Evolutionary conservation across 1,140 invertebrate species (phyloP).

Genomic region (Spodoptera litura): DNA sequence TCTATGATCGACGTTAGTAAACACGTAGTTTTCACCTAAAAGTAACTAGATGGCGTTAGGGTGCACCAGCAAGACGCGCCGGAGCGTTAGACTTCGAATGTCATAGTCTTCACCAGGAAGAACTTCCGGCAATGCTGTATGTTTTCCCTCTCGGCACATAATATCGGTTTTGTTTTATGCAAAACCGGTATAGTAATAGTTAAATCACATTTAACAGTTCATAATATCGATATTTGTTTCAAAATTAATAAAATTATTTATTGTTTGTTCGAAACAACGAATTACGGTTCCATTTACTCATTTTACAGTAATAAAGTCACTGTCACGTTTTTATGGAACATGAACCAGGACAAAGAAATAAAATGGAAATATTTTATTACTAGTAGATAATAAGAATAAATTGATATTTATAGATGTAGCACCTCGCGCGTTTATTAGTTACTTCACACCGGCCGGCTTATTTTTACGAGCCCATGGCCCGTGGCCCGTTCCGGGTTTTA

Average conservation of each 20-base stretch:
- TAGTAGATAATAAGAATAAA: constrained; percentile 34
- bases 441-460: constrained; percentile 42
- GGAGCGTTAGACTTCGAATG: too few relatives aligned
- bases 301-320: constrained; percentile 16
- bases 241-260: constrained; percentile 11
- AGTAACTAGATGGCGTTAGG: too few relatives aligned
- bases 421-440: constrained; percentile 43
- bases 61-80: too few relatives aligned
- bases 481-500: constrained; percentile 33
- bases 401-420: constrained; percentile 44
- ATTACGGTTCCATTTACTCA: constrained; percentile 20
- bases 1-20: too few relatives aligned
- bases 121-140: too few relatives aligned
- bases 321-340: constrained; percentile 1
- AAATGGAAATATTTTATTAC: constrained; percentile 39
- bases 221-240: not conserved
- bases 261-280: not conserved
- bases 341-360: constrained; percentile 40
- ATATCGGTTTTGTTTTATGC: too few relatives aligned
- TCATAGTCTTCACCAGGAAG: too few relatives aligned
- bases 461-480: constrained; percentile 30
- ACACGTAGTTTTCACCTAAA: too few relatives aligned
- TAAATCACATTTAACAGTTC: too few relatives aligned
- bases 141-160: too few relatives aligned
- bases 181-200: too few relatives aligned